phyloP scores from a whole-genome alignment of 1,140 invertebrate species.

The Chironomus striatipennis region DNA sequence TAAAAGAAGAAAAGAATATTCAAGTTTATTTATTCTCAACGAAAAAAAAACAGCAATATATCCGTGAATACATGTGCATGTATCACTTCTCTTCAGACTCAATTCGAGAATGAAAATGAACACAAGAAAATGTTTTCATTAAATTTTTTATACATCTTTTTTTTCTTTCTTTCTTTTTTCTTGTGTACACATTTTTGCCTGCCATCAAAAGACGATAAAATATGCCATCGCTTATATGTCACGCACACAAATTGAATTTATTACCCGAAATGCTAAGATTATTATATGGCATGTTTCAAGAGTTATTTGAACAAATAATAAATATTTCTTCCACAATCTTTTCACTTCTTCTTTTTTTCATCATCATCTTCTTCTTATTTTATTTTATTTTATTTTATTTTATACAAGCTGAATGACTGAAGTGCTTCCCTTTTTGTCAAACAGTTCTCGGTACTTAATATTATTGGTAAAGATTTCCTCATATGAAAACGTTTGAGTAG shows the following conservation, averaged over 20 bases:
- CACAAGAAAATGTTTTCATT: conserved; percentile 4
- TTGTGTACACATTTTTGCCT: conserved; percentile 23
- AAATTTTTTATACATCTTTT: too few species aligned
- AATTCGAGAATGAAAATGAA: neutral
- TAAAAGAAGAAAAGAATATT: neutral
- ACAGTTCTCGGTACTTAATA: too few species aligned
- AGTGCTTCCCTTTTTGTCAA: too few species aligned
- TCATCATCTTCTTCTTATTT: neutral
- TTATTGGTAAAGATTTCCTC: too few species aligned
- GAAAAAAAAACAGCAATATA: neutral
- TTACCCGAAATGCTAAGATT: conserved; percentile 22
- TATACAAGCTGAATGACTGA: too few species aligned
- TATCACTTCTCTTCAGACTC: neutral
- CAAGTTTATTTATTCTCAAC: conserved; percentile 2
- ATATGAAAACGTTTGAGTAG: too few species aligned
- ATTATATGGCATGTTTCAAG: conserved; percentile 24
- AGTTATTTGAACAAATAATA: conserved; percentile 23
- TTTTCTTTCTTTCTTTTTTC: neutral
- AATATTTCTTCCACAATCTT: conserved; percentile 18
- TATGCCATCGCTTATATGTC: conserved; percentile 22
- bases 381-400: too few species aligned
- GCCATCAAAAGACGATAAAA: conserved; percentile 23
- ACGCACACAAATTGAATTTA: conserved; percentile 24
- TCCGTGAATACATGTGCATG: neutral
- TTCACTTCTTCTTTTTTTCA: neutral